These are phyloP conservation scores for Girardinus metallicus DNA, from an alignment of 2,797 vertebrate genomes.

Conservation along the genomic window DNA sequence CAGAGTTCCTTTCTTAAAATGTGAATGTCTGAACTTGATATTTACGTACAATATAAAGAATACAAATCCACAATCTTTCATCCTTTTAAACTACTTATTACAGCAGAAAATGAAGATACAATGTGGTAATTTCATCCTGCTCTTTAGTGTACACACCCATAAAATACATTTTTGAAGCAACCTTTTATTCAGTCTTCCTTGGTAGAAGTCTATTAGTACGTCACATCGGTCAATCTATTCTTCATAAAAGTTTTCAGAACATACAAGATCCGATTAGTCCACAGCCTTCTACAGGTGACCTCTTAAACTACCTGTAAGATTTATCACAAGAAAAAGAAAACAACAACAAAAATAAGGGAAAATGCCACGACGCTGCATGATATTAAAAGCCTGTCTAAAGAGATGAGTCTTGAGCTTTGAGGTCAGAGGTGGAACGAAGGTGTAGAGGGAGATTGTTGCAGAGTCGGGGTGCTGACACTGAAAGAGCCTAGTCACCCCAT, in stretches of 20 bases:
- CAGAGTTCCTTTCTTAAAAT: not conserved
- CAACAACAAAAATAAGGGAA: no score
- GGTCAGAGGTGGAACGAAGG: no score
- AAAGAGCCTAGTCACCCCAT: no score
- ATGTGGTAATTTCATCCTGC: not conserved
- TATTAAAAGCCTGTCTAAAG: no score
- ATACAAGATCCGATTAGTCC: not conserved
- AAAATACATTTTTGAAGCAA: not conserved
- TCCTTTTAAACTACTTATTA: not conserved
- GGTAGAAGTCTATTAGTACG: not conserved
- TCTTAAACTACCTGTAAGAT: not conserved
- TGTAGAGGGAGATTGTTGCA: no score
- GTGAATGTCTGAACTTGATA: not conserved
- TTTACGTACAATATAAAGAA: not conserved
- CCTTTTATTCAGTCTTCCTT: not conserved
- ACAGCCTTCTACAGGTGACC: not conserved
- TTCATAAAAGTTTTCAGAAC: not conserved
- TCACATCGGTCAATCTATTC: not conserved
- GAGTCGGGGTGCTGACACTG: no score
- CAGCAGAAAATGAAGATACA: not conserved
- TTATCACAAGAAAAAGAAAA: no score
- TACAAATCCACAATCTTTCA: not conserved
- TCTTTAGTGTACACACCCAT: not conserved
- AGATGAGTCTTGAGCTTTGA: no score
- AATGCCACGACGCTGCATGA: no score